These are phyloP conservation scores for Diadema setosum DNA, from an alignment of 35 echinoderm and acorn worm genomes.

Conservation along the genomic window DNA sequence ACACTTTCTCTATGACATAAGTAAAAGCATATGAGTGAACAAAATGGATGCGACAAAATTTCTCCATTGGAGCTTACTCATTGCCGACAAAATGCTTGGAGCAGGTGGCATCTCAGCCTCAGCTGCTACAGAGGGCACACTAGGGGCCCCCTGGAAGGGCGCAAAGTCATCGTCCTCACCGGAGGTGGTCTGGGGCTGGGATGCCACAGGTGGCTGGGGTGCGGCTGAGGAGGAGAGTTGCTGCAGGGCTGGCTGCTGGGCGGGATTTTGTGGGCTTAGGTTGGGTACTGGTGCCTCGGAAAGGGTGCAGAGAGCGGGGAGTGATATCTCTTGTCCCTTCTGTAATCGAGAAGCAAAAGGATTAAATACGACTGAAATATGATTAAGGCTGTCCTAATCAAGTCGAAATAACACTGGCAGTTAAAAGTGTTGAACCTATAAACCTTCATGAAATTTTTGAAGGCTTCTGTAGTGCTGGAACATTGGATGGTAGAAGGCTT, in stretches of 20 bases:
- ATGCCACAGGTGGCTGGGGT: background rate
- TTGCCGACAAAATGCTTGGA: background rate
- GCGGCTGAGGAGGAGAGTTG: background rate
- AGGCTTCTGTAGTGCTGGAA: no score
- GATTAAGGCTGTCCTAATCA: no score
- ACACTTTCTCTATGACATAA: background rate
- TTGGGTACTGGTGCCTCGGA: constrained; percentile 37
- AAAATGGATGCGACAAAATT: background rate
- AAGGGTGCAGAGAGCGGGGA: background rate
- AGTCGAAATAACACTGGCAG: no score
- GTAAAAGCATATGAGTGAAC: background rate
- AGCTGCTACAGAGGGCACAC: background rate
- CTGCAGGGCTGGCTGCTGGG: background rate
- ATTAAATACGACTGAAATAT: background rate
- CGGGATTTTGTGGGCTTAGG: background rate
- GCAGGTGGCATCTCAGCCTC: background rate
- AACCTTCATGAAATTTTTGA: no score
- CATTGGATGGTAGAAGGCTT: no score
- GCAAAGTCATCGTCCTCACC: constrained; percentile 28
- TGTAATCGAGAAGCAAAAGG: background rate
- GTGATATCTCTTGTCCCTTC: constrained; percentile 28
- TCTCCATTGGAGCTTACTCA: background rate
- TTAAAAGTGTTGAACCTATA: no score
- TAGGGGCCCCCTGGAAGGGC: constrained; percentile 36
- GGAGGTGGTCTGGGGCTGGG: background rate